Percentiles rank a stretch among this genome's conserved stretches.
phyloP scores from a whole-genome alignment of 2,797 vertebrate genomes.

The Anguilla marmorata region DNA sequence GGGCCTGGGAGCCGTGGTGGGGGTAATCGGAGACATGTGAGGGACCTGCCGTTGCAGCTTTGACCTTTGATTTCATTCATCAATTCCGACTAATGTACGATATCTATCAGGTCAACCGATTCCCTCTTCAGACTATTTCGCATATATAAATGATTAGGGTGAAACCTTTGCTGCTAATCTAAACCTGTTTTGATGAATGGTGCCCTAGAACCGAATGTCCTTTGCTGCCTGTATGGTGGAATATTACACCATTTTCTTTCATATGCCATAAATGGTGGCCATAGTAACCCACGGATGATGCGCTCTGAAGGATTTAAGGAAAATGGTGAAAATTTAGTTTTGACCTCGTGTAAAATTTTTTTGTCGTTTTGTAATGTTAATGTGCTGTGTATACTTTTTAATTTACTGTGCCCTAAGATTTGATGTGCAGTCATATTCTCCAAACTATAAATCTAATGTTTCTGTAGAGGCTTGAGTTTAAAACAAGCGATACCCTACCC shows the following conservation, averaged over 20 bases:
- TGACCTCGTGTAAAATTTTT: neutral
- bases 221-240: conserved; percentile 29
- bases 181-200: conserved; percentile 51
- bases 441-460: conserved; percentile 53
- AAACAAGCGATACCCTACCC: conserved; percentile 51
- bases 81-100: conserved; percentile 68
- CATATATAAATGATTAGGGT: conserved; percentile 55
- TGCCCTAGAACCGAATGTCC: conserved; percentile 39
- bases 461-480: conserved; percentile 58
- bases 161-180: conserved; percentile 51
- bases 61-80: conserved; percentile 76
- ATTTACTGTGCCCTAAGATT: neutral
- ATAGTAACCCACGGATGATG: neutral
- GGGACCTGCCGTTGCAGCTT: conserved; percentile 60
- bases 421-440: conserved; percentile 56
- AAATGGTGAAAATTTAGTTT: neutral
- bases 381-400: neutral
- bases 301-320: neutral
- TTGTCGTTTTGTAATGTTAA: neutral
- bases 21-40: conserved; percentile 78
- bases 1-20: conserved; percentile 62
- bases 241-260: conserved; percentile 45
- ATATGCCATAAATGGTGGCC: conserved; percentile 1
- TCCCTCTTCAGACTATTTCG: conserved; percentile 53
- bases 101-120: conserved; percentile 63